Percentiles rank a stretch among this genome's conserved stretches.
Evolutionary conservation across 2,797 vertebrate genomes (phyloP).

Genomic region (Semaprochilodus insignis): DNA sequence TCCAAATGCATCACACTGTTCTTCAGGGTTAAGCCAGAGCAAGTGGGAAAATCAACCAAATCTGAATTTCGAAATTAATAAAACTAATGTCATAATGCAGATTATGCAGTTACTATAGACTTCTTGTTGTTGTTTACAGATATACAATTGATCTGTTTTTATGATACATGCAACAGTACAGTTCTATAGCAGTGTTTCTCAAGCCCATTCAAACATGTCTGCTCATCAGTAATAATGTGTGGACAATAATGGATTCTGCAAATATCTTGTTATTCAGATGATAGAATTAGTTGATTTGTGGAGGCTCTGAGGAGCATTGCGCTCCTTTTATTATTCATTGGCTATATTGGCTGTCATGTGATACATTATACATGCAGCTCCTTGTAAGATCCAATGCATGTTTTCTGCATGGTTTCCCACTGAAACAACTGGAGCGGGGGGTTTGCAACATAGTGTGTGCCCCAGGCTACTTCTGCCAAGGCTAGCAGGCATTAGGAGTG

Average conservation of each 20-base stretch:
- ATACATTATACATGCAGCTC: slow-evolving; percentile 79
- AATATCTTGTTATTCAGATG: slow-evolving; percentile 27
- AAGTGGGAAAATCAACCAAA: too few relatives aligned
- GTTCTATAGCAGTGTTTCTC: too few relatives aligned
- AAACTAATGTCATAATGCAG: too few relatives aligned
- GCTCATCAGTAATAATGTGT: slow-evolving; percentile 3
- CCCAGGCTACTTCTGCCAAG: slow-evolving; percentile 75
- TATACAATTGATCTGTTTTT: too few relatives aligned
- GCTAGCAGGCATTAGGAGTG: slow-evolving; percentile 75
- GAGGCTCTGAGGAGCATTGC: slow-evolving; percentile 44
- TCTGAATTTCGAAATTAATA: too few relatives aligned
- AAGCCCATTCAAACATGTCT: neutral
- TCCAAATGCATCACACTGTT: neutral
- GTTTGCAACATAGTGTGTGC: slow-evolving; percentile 66
- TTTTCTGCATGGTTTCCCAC: slow-evolving; percentile 77
- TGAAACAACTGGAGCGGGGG: slow-evolving; percentile 67
- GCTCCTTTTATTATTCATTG: slow-evolving; percentile 67
- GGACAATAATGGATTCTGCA: neutral
- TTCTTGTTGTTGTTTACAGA: too few relatives aligned
- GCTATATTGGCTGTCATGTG: slow-evolving; percentile 64
- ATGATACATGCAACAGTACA: too few relatives aligned
- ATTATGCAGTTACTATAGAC: too few relatives aligned
- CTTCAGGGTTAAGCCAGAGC: neutral
- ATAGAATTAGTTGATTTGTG: slow-evolving; percentile 50
- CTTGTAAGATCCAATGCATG: slow-evolving; percentile 77